These are phyloP conservation scores for Fregata magnificens DNA, from an alignment of 2,113 vertebrate species.

Conservation along the genomic window DNA sequence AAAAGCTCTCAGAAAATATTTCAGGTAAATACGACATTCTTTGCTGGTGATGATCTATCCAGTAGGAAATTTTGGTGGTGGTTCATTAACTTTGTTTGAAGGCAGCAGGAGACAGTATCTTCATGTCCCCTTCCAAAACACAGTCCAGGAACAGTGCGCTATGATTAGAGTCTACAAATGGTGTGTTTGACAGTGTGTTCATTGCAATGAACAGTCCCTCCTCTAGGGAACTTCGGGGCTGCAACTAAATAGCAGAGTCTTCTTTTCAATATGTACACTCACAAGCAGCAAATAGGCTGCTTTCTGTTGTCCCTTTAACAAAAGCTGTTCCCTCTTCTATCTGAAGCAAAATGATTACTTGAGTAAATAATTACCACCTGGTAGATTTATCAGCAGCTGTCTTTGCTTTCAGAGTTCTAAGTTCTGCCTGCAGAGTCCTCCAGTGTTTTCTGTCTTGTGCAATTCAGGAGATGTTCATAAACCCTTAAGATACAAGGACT, in stretches of 20 bases:
- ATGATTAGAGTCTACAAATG: neutral
- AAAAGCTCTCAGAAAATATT: neutral
- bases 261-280: rapidly evolving
- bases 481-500: neutral
- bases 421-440: neutral
- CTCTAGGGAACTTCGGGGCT: neutral
- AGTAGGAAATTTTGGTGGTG: neutral
- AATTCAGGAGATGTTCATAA: neutral
- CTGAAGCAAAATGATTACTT: neutral
- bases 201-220: neutral
- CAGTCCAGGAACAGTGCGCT: neutral
- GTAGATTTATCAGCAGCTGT: neutral
- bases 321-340: neutral
- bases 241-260: neutral
- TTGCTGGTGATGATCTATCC: neutral
- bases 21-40: neutral
- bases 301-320: neutral
- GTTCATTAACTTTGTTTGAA: neutral
- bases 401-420: neutral
- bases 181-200: neutral
- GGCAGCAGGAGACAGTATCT: neutral
- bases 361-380: neutral
- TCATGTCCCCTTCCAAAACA: neutral
- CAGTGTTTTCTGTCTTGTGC: neutral
- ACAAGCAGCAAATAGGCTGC: neutral